Evolutionary conservation across 2,797 vertebrate genomes (phyloP).

Genomic region (Helostoma temminkii): DNA sequence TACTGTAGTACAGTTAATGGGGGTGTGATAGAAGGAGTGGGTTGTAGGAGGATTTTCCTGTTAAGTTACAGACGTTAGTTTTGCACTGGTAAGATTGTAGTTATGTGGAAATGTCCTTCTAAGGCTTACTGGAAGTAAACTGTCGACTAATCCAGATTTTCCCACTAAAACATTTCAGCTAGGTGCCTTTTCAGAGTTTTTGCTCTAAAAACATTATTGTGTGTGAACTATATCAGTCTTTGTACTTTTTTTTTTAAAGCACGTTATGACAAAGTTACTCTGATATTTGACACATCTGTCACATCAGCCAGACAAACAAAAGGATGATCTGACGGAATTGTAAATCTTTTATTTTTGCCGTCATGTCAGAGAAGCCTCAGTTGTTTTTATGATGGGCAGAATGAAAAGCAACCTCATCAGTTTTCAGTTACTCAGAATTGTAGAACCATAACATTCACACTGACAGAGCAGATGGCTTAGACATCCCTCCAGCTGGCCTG

Average conservation of each 20-base stretch:
- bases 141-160: neutral
- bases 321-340: neutral
- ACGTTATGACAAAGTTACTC: neutral
- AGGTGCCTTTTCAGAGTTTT: too few species aligned
- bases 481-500: neutral
- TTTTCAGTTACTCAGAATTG: neutral
- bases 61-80: neutral
- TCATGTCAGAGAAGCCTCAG: slow-evolving; percentile 20
- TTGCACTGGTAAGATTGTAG: neutral
- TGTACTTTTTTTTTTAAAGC: too few species aligned
- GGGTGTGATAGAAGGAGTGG: neutral
- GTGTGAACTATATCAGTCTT: too few species aligned
- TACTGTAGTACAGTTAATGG: neutral
- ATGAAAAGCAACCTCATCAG: neutral
- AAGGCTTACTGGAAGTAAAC: neutral
- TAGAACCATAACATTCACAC: neutral
- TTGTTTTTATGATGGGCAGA: neutral
- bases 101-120: neutral
- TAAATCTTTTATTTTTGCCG: neutral
- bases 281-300: neutral
- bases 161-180: too few species aligned
- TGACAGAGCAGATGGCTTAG: slow-evolving; percentile 8
- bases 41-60: slow-evolving; percentile 1
- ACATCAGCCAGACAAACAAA: neutral
- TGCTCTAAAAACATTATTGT: too few species aligned